phyloP scores from a whole-genome alignment of 2,113 vertebrate species.

The Paradoxurus hermaphroditus region DNA sequence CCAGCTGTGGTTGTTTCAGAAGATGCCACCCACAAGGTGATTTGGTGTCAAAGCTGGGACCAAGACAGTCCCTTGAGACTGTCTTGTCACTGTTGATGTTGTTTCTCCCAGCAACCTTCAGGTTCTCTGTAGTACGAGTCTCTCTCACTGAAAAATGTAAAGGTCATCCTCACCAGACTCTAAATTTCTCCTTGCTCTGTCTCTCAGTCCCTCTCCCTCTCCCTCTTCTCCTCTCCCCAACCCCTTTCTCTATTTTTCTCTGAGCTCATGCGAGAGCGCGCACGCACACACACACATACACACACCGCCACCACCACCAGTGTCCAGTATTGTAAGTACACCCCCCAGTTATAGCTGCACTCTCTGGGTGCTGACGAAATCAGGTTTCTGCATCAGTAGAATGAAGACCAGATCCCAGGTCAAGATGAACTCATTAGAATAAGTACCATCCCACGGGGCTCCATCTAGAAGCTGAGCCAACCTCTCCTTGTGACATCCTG shows the following conservation, averaged over 20 bases:
- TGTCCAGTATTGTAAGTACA: neutral
- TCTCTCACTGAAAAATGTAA: constrained; percentile 5
- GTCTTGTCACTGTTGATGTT: neutral
- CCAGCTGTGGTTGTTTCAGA: neutral
- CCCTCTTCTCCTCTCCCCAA: neutral
- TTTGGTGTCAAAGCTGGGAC: neutral
- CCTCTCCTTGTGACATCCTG: neutral
- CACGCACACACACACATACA: neutral
- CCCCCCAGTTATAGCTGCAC: neutral
- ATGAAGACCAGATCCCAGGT: neutral
- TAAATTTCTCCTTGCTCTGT: neutral
- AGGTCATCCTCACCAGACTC: neutral
- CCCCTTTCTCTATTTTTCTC: neutral
- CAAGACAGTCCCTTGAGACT: neutral
- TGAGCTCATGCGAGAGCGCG: too few species aligned
- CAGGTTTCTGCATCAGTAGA: neutral
- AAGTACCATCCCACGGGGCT: neutral
- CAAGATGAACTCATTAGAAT: neutral
- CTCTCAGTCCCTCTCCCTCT: neutral
- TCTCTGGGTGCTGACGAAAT: neutral
- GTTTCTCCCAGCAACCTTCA: neutral
- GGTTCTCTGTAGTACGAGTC: neutral
- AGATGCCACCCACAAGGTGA: neutral
- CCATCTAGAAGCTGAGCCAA: neutral
- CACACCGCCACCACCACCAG: neutral